phyloP scores from a whole-genome alignment of 2,797 vertebrate genomes.

The Crax fasciolata region DNA sequence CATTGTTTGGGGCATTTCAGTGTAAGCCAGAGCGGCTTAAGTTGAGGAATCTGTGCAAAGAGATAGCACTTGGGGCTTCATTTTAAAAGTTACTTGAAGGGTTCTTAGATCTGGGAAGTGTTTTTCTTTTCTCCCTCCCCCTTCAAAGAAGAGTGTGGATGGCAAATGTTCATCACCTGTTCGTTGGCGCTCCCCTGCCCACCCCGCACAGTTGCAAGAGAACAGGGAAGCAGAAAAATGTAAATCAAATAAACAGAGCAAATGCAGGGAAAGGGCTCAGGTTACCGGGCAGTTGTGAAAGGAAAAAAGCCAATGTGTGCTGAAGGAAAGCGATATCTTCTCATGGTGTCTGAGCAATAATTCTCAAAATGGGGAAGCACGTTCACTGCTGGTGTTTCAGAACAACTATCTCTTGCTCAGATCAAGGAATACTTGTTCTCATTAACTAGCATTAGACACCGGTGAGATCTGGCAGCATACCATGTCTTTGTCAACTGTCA shows the following conservation, averaged over 20 bases:
- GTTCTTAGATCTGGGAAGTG: not conserved
- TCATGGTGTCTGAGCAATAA: not conserved
- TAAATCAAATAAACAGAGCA: conserved; percentile 23
- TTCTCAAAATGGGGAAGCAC: not conserved
- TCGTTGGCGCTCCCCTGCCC: not conserved
- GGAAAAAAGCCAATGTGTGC: not conserved
- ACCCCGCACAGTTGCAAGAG: not conserved
- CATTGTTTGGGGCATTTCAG: not conserved
- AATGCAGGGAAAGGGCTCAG: not conserved
- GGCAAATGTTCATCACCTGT: conserved; percentile 28
- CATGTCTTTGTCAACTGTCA: conserved; percentile 50
- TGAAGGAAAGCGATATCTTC: not conserved
- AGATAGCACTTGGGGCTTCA: not conserved
- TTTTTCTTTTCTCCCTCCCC: not conserved
- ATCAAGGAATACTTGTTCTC: not conserved
- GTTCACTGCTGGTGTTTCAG: not conserved
- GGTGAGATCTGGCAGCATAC: conserved; percentile 4
- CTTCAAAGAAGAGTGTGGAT: not conserved
- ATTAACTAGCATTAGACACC: not conserved
- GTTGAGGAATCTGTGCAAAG: not conserved
- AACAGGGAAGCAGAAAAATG: not conserved
- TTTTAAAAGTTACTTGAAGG: not conserved
- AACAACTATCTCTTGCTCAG: not conserved
- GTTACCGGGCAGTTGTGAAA: not conserved
- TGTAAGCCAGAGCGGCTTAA: rapidly evolving